Base-by-base conservation (phyloP, 1,140 invertebrate genomes). In the Batillaria attramentaria region DNA sequence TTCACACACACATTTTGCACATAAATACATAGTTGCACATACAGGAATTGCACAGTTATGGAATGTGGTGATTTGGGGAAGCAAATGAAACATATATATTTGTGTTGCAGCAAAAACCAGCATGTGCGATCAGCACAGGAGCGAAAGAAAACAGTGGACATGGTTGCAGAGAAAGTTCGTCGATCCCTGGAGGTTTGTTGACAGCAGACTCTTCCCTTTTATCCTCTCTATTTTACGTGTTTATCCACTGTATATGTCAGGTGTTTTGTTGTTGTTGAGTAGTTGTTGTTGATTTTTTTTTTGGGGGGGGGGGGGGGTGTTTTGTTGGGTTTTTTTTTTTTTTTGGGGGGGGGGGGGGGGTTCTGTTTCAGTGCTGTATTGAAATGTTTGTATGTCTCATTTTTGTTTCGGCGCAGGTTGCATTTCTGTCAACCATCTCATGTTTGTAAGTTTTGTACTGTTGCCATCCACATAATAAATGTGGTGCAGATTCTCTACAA, bases 41-140 rank as follows among this genome's bases (percentile, higher is more conserved):
- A n/a, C n/a, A n/a, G n/a, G n/a, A n/a, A n/a, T n/a, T n/a, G n/a
- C n/a, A n/a, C n/a, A n/a, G n/a, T n/a, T n/a, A n/a, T n/a, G n/a
- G n/a, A n/a, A n/a, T n/a, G n/a, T n/a, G 50, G n/a, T 54, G 0
- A 54, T 2, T 1, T 54, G 0, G 18, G 18, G 50, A 18, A 20
- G 3, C 50, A 54, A 1, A 2, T 1, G 18, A n/a, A 46, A 8
- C 43, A 41, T 78, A 24, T 75, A n/a, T 41, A 16, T n/a, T 57
- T 70, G 31, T 28, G 74, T 39, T 50, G 18, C 70, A 82, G 81
- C 16, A n/a, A 18, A 39, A 83, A 81, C 39, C 81, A 83, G 43
- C 81, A 83, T 60, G 70, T 83, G 5, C 39, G 81, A 31, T 74
- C 65, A 4, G 41, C 57, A 37, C 75, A 39, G n/a, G 81, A 79